phyloP scores from a whole-genome alignment of 2,888 invertebrate species.

The Agrochola litura region DNA sequence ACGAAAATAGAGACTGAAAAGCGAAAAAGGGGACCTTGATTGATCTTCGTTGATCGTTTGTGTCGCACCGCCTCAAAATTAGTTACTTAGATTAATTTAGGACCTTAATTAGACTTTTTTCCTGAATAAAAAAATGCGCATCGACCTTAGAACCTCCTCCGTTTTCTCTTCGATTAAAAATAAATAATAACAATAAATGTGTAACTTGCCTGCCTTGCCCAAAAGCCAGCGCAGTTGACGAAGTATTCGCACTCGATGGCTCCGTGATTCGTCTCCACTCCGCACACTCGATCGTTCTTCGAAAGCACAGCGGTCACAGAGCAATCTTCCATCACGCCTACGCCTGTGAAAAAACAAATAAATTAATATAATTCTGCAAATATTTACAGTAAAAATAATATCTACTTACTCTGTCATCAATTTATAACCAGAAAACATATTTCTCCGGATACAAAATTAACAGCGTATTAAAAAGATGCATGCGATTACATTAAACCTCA shows the following conservation, averaged over 20 bases:
- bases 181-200: not conserved
- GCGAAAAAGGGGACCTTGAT: too few species aligned
- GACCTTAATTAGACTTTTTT: too few species aligned
- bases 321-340: conserved; percentile 95
- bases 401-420: conserved; percentile 35
- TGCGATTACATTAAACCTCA: not conserved
- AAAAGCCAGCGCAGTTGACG: conserved; percentile 98
- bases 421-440: conserved; percentile 52
- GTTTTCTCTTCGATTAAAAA: not conserved
- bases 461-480: not conserved
- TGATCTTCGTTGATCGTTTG: too few species aligned
- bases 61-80: too few species aligned
- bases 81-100: too few species aligned
- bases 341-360: conserved; percentile 89
- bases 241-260: conserved; percentile 96
- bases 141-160: not conserved
- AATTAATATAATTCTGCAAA: not conserved
- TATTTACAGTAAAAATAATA: not conserved
- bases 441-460: not conserved
- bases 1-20: too few species aligned
- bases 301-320: conserved; percentile 93
- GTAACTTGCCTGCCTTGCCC: conserved; percentile 93
- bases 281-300: conserved; percentile 92
- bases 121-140: too few species aligned
- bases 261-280: conserved; percentile 95